Base-by-base conservation (phyloP, 2,888 invertebrate genomes). In the Oligia strigilis region DNA sequence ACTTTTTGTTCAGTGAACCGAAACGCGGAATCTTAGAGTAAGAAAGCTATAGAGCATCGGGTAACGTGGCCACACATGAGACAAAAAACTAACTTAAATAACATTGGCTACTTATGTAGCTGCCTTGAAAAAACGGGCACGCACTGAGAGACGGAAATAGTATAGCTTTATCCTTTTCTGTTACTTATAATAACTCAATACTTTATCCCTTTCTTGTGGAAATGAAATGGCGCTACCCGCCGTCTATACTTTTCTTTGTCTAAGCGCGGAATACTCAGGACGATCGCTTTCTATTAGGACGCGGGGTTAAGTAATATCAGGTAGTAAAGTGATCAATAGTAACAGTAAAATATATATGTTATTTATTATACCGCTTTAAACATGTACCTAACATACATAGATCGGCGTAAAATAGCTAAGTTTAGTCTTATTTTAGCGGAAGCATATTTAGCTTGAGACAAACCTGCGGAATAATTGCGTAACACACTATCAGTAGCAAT, bases 301-400 rank as follows among this genome's bases (percentile, higher is more conserved):
- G 58, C 58, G n/a, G n/a, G 58, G 17, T 36, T 72, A 77, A 80
- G 55, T 79, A 80, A 82, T 81, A 78, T 83, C 83, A 80, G 71
- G 64, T 83, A 87, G 73, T 2, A 66, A 75, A 80, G 71, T 79
- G 71, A 87, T 76, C 64, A 86, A 78, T 82, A 80, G 72, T 43
- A 73, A 81, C 80, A 43, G 55, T 81, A 60, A 80, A 79, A 64
- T 80, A 65, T 80, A 75, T 80, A 71, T 71, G 77, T 78, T 84
- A 78, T 76, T 77, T 80, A 84, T 72, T 76, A 78, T 78, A 81
- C 76, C 71, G 82, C 88, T 86, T 84, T 85, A 81, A 72, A 77
- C 69, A 76, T 80, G 81, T 78, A 29, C 29, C 29, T 29, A 81
- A 81, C 75, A 80, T 78, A 80, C 66, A 80, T 87, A 82, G 74